Evolutionary conservation across 2,113 vertebrate genomes (phyloP).

Genomic region (Centropus unirufus): DNA sequence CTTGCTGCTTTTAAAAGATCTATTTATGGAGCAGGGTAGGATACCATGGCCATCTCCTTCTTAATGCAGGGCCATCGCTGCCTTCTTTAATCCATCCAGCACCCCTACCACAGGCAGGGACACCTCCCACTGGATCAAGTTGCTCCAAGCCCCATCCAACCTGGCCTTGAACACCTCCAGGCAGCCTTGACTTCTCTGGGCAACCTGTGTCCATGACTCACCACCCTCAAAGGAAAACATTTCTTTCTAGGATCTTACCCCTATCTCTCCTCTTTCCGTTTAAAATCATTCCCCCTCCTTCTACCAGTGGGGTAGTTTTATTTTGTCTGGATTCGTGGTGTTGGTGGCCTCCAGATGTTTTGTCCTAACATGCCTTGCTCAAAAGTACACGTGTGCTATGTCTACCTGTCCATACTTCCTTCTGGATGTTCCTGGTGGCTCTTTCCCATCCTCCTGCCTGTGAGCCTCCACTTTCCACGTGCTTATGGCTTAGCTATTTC

Average conservation of each 20-base stretch:
- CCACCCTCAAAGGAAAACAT: too few species aligned
- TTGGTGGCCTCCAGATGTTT: neutral
- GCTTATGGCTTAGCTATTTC: neutral
- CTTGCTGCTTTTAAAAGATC: neutral
- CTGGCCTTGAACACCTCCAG: too few species aligned
- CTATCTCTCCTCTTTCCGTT: too few species aligned
- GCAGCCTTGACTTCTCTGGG: too few species aligned
- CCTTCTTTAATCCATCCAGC: neutral
- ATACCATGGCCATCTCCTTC: rapidly evolving
- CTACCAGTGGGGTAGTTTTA: neutral
- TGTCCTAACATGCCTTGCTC: neutral
- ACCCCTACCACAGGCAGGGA: too few species aligned
- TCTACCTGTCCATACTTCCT: neutral
- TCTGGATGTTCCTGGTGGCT: neutral
- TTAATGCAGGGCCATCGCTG: rapidly evolving
- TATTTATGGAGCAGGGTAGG: neutral
- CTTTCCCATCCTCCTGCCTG: neutral
- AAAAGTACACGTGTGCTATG: neutral
- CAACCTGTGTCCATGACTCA: too few species aligned
- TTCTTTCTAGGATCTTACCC: too few species aligned
- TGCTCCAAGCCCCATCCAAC: too few species aligned
- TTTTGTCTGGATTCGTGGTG: neutral
- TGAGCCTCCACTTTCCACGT: rapidly evolving
- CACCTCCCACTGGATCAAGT: too few species aligned
- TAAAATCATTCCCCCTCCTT: too few species aligned